A percentile compares a stretch with the other conserved stretches of the same genome.
phyloP scores from a whole-genome alignment of 2,888 invertebrate species.

The Bellardia bayeri region DNA sequence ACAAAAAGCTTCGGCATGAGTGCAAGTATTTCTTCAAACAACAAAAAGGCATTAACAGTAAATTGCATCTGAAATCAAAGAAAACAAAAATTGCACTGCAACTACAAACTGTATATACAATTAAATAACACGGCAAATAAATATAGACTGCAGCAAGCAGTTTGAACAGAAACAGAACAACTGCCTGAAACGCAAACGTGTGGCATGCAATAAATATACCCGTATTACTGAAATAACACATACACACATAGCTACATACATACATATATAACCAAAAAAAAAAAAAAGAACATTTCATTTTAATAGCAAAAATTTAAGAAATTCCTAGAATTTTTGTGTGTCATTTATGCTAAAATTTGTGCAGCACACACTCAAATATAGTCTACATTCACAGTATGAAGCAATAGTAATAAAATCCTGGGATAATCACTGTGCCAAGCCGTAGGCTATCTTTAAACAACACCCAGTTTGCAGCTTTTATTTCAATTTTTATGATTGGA shows the following conservation, averaged over 20 bases:
- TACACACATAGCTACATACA: not conserved
- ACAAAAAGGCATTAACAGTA: constrained; percentile 57
- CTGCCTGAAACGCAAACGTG: constrained; percentile 50
- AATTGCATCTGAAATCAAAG: constrained; percentile 55
- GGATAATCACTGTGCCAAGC: constrained; percentile 57
- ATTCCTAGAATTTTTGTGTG: constrained; percentile 72
- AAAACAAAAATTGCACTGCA: constrained; percentile 52
- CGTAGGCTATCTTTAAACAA: constrained; percentile 64
- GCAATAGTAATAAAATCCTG: constrained; percentile 36
- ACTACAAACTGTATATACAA: constrained; percentile 16
- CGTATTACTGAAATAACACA: not conserved
- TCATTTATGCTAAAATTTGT: constrained; percentile 49
- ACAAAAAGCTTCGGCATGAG: constrained; percentile 22
- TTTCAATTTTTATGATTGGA: constrained; percentile 49
- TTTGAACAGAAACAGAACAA: constrained; percentile 35
- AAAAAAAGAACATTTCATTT: constrained; percentile 58
- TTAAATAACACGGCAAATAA: constrained; percentile 54
- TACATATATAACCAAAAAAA: not conserved
- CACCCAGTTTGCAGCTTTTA: constrained; percentile 57
- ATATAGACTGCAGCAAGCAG: constrained; percentile 62
- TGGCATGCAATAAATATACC: constrained; percentile 56
- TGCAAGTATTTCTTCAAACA: constrained; percentile 41
- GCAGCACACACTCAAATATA: not conserved
- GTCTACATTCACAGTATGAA: not conserved
- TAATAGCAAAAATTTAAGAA: constrained; percentile 53